These are phyloP conservation scores for Myripristis jacobus DNA, from an alignment of 2,797 vertebrate species.

Conservation along the genomic window DNA sequence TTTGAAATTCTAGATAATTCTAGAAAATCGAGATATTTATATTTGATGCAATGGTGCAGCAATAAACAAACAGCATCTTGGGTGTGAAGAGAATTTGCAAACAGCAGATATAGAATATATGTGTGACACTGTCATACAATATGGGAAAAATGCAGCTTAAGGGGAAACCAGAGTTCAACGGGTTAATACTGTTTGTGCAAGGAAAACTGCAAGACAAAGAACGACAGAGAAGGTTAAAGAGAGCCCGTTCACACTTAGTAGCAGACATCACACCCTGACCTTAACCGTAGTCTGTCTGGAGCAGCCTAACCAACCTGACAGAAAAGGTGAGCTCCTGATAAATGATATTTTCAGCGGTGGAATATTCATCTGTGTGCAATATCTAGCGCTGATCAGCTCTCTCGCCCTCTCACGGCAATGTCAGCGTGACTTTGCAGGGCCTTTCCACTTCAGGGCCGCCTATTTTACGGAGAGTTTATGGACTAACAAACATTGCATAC, in stretches of 20 bases:
- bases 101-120: too few relatives aligned
- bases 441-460: slow-evolving; percentile 41
- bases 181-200: too few relatives aligned
- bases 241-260: slow-evolving; percentile 18
- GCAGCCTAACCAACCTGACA: slow-evolving; percentile 48
- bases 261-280: slow-evolving; percentile 61
- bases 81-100: too few relatives aligned
- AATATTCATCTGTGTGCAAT: slow-evolving; percentile 71
- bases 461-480: slow-evolving; percentile 62
- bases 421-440: slow-evolving; percentile 71
- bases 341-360: slow-evolving; percentile 52
- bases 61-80: too few relatives aligned
- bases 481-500: slow-evolving; percentile 42
- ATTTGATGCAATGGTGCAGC: too few relatives aligned
- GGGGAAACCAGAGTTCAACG: too few relatives aligned
- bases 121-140: too few relatives aligned
- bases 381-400: slow-evolving; percentile 53
- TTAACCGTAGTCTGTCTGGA: slow-evolving; percentile 43
- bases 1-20: too few relatives aligned
- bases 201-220: too few relatives aligned
- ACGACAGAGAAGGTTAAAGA: not conserved
- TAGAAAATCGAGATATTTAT: too few relatives aligned
- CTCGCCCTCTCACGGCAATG: slow-evolving; percentile 48
- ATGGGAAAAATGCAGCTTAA: too few relatives aligned
- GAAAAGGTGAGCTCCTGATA: slow-evolving; percentile 69